Conservation (phyloP, 2,888 invertebrate genomes). For the Acrocyrtus sp. region DNA sequence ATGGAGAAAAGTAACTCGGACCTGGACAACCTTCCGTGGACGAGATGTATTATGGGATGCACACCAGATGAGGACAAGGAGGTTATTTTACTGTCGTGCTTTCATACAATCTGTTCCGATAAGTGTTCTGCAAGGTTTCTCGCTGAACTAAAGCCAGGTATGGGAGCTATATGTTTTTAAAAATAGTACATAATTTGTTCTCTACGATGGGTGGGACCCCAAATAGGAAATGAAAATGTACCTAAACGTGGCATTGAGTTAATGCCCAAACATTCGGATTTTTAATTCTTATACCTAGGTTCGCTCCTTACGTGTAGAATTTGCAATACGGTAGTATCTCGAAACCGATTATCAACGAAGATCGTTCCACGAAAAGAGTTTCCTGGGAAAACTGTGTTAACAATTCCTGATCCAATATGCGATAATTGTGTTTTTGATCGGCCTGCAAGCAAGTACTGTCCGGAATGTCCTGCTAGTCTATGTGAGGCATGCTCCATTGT, state of each 20-base stretch:
- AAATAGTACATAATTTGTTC: no score
- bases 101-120: constrained; percentile 38
- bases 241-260: neutral
- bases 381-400: neutral
- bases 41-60: constrained; percentile 13
- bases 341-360: neutral
- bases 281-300: neutral
- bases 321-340: neutral
- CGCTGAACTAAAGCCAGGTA: neutral
- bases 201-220: no score
- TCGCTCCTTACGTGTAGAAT: neutral
- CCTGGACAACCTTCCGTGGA: no score
- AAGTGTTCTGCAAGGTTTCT: neutral
- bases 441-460: constrained; percentile 17
- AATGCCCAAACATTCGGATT: no score
- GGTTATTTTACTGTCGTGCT: constrained; percentile 21
- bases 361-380: neutral
- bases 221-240: neutral
- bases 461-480: constrained; percentile 12
- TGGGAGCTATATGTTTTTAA: neutral
- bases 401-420: neutral
- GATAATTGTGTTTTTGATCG: constrained; percentile 20
- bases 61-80: neutral
- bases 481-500: constrained; percentile 13
- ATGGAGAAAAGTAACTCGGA: no score